Conservation (phyloP, 2,113 vertebrate genomes). For the Aegithalos caudatus region DNA sequence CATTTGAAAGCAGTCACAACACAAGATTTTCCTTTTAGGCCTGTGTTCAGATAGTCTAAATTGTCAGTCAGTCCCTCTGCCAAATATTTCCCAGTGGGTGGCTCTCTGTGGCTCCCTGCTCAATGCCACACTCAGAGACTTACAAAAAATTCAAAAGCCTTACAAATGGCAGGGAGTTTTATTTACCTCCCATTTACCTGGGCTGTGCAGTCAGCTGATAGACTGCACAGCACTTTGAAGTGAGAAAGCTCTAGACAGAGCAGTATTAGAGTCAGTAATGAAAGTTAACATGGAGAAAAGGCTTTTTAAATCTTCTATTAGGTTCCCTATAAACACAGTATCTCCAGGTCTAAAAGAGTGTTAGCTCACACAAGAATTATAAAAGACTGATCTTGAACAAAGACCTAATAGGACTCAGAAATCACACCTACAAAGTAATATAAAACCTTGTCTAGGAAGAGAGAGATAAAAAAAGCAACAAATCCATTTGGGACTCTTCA, state of each 20-base stretch:
- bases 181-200: not conserved
- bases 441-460: not conserved
- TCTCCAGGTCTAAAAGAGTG: not conserved
- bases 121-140: not conserved
- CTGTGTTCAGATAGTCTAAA: not conserved
- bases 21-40: not conserved
- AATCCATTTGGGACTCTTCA: not conserved
- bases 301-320: not conserved
- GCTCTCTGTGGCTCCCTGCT: not conserved
- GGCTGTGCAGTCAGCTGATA: not conserved
- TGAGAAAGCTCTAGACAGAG: not conserved
- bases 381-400: not conserved
- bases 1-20: not conserved
- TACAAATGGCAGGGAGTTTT: not conserved
- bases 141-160: not conserved
- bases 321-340: not conserved
- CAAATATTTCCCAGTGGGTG: not conserved
- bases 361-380: not conserved
- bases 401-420: not conserved
- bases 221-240: not conserved
- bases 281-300: not conserved
- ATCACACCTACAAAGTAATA: not conserved
- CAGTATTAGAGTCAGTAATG: not conserved
- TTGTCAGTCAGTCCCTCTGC: not conserved
- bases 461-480: not conserved